These are phyloP conservation scores for Gyrodactylus bullatarudis DNA, from an alignment of 1,140 invertebrate species.

Conservation along the genomic window DNA sequence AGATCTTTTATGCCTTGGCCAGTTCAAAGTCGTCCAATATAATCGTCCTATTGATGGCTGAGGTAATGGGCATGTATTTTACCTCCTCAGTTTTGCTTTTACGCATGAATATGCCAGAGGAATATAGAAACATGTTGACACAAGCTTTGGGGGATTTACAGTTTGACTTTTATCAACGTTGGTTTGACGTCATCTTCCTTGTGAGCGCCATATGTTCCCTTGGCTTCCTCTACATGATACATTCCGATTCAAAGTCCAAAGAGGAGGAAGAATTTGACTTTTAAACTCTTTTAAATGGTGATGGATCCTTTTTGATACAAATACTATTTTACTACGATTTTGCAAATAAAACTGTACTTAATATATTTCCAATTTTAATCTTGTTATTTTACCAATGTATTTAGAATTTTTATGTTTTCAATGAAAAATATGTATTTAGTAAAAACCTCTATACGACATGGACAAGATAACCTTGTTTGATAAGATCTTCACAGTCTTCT, in stretches of 20 bases:
- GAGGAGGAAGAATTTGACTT: background rate
- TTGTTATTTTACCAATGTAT: too few species aligned
- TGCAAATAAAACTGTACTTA: too few species aligned
- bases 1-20: conserved; percentile 99
- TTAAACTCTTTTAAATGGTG: too few species aligned
- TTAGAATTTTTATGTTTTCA: too few species aligned
- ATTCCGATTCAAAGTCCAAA: conserved; percentile 14
- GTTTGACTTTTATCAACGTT: conserved; percentile 96
- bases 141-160: conserved; percentile 84
- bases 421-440: too few species aligned
- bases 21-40: conserved; percentile 93
- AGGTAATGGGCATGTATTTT: conserved; percentile 99
- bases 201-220: conserved; percentile 79
- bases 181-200: conserved; percentile 98
- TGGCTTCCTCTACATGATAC: conserved; percentile 63
- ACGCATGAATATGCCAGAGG: conserved; percentile 94
- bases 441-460: background rate
- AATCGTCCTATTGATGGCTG: conserved; percentile 70
- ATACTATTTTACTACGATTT: too few species aligned
- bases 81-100: conserved; percentile 82
- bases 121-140: conserved; percentile 77
- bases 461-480: conserved; percentile 46
- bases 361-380: too few species aligned
- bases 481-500: conserved; percentile 52
- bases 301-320: too few species aligned